Evolutionary conservation across 1,140 invertebrate genomes (phyloP).

Genomic region (Cryptotermes secundus): DNA sequence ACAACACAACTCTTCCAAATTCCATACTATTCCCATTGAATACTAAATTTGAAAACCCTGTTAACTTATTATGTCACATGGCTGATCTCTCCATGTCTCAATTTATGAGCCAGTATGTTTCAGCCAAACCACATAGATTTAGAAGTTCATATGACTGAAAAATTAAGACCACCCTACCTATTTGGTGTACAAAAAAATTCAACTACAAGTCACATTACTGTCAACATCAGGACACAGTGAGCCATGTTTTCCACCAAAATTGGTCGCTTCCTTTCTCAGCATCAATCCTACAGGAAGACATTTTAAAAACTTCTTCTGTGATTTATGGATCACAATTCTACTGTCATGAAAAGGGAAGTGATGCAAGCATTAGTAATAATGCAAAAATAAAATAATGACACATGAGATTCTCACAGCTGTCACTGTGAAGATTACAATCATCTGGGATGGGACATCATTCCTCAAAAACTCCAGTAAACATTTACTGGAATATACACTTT

Average conservation of each 20-base stretch:
- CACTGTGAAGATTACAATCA: too few species aligned
- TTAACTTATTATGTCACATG: neutral
- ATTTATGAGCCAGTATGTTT: neutral
- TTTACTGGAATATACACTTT: too few species aligned
- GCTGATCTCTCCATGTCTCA: neutral
- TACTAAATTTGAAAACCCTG: neutral
- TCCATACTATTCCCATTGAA: neutral
- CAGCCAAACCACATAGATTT: neutral
- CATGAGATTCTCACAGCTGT: too few species aligned
- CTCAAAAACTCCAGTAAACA: too few species aligned
- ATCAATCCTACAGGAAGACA: conserved; percentile 1
- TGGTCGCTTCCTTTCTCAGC: neutral
- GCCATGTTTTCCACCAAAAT: neutral
- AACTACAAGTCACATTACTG: neutral
- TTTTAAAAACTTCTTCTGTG: conserved; percentile 9
- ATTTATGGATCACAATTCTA: neutral
- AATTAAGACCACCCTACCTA: neutral
- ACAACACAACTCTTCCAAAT: too few species aligned
- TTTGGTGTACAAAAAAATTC: neutral
- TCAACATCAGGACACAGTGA: neutral
- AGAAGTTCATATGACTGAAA: neutral
- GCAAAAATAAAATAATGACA: neutral
- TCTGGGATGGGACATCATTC: too few species aligned
- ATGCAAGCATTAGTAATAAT: neutral
- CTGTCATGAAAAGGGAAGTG: neutral